Conservation (phyloP, 2,888 invertebrate genomes). For the Ormyrus nitidulus region DNA sequence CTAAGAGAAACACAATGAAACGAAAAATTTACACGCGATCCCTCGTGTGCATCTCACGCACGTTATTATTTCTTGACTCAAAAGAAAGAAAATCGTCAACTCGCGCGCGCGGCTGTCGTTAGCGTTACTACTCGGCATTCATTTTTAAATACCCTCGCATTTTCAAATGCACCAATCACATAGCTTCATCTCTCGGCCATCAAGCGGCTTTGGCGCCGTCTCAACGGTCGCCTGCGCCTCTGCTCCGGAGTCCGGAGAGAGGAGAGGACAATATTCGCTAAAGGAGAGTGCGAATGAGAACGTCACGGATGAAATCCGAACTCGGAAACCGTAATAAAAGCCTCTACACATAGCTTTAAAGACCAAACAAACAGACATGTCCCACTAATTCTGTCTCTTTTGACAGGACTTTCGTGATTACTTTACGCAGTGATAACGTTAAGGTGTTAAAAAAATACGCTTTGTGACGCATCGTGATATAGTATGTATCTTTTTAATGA, state of each 20-base stretch:
- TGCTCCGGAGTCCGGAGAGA: not conserved
- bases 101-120: not conserved
- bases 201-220: not conserved
- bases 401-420: not conserved
- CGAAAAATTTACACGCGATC: conserved; percentile 1
- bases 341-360: not conserved
- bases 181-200: not conserved
- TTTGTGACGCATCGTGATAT: conserved; percentile 19
- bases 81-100: too few species aligned
- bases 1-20: not conserved
- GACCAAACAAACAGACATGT: conserved; percentile 36
- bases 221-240: conserved; percentile 8
- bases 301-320: conserved; percentile 27
- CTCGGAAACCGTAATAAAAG: not conserved
- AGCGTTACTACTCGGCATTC: conserved; percentile 47
- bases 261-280: not conserved
- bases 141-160: conserved; percentile 60
- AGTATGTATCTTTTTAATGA: conserved; percentile 25
- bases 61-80: too few species aligned
- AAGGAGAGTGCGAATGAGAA: not conserved
- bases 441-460: not conserved
- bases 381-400: not conserved
- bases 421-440: conserved; percentile 15
- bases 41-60: not conserved
- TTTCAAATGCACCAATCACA: conserved; percentile 58